A percentile compares a stretch with the other conserved stretches of the same genome.
phyloP scores from a whole-genome alignment of 1,140 invertebrate species.

The Agrypnia vestita region DNA sequence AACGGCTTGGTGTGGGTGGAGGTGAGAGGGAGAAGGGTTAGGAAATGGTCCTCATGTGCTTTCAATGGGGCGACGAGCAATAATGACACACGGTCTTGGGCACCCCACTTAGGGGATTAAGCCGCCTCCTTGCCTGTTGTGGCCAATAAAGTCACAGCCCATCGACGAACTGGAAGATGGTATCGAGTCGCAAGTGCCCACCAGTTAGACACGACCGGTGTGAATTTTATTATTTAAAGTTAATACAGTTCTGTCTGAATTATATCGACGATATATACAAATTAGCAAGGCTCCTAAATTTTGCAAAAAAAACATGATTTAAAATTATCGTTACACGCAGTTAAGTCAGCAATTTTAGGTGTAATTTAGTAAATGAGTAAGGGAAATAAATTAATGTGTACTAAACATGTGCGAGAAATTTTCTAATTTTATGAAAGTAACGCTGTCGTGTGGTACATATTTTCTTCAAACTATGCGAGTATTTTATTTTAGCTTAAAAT shows the following conservation, averaged over 20 bases:
- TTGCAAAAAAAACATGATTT: too few species aligned
- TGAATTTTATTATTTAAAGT: too few species aligned
- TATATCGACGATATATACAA: too few species aligned
- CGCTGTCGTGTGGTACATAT: not conserved
- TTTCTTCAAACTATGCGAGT: too few species aligned
- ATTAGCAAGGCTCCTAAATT: too few species aligned
- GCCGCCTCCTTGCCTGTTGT: not conserved
- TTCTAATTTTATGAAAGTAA: not conserved
- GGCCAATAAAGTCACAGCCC: constrained; percentile 35
- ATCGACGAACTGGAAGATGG: constrained; percentile 21
- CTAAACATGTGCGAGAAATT: not conserved
- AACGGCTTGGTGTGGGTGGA: not conserved
- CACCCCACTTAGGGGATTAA: constrained; percentile 9
- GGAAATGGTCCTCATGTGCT: not conserved
- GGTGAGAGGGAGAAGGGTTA: not conserved
- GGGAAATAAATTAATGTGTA: not conserved
- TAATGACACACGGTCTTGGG: constrained; percentile 13
- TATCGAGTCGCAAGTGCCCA: not conserved
- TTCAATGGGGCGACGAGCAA: not conserved
- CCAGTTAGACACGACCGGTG: too few species aligned
- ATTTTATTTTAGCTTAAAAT: too few species aligned
- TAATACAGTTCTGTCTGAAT: too few species aligned
- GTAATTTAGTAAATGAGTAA: too few species aligned
- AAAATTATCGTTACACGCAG: too few species aligned
- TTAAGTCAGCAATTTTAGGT: too few species aligned